These are phyloP conservation scores for Mylabris sibirica DNA, from an alignment of 2,888 invertebrate genomes.

Conservation along the genomic window DNA sequence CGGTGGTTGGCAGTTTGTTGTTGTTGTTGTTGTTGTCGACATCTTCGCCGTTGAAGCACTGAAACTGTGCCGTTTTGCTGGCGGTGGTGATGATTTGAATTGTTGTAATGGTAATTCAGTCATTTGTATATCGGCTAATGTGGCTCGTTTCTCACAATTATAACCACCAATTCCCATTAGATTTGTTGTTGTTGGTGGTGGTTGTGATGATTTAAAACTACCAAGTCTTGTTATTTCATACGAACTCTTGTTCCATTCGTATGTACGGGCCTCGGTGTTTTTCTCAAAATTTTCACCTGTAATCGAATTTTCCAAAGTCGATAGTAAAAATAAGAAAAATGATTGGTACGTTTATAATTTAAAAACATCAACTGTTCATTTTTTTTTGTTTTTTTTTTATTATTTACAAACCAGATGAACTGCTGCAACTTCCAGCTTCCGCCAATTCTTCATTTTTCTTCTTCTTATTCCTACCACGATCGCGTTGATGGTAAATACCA, in stretches of 20 bases:
- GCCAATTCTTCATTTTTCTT: slow-evolving; percentile 80
- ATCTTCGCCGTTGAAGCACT: slow-evolving; percentile 64
- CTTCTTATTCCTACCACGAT: slow-evolving; percentile 66
- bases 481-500: slow-evolving; percentile 86
- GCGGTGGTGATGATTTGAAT: slow-evolving; percentile 68
- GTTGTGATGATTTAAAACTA: slow-evolving; percentile 62
- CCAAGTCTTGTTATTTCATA: slow-evolving; percentile 63
- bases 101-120: slow-evolving; percentile 71
- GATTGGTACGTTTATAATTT: neutral
- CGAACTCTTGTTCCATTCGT: slow-evolving; percentile 57
- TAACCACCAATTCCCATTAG: slow-evolving; percentile 67
- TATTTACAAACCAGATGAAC: slow-evolving; percentile 60
- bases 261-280: slow-evolving; percentile 5
- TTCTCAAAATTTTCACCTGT: slow-evolving; percentile 9
- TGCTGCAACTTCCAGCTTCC: slow-evolving; percentile 75
- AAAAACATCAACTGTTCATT: slow-evolving; percentile 1
- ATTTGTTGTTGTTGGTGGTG: slow-evolving; percentile 46
- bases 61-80: slow-evolving; percentile 62
- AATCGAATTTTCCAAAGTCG: slow-evolving; percentile 12
- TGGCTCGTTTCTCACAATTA: slow-evolving; percentile 66
- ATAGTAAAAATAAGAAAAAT: neutral
- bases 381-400: neutral
- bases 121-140: slow-evolving; percentile 68
- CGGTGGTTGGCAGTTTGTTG: slow-evolving; percentile 54
- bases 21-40: slow-evolving; percentile 63